phyloP scores from a whole-genome alignment of 1,140 invertebrate genomes.

The Papilio polyxenes region DNA sequence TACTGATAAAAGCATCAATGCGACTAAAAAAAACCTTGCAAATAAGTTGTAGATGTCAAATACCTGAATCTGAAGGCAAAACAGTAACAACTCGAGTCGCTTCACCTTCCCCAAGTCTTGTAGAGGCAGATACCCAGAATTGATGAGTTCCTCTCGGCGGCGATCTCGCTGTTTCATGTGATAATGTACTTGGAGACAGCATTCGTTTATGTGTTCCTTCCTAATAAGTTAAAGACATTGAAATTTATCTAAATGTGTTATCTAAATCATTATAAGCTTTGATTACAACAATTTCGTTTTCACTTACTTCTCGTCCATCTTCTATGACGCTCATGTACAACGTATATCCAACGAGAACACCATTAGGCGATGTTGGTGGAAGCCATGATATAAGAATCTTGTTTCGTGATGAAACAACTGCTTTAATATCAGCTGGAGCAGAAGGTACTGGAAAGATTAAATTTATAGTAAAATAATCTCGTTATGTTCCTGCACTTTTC shows the following conservation, averaged over 20 bases:
- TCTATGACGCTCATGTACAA: conserved; percentile 90
- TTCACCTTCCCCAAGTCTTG: conserved; percentile 89
- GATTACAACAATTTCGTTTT: background rate
- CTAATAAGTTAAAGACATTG: conserved; percentile 47
- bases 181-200: conserved; percentile 83
- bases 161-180: conserved; percentile 87
- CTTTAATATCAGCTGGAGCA: conserved; percentile 93
- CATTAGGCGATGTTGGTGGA: conserved; percentile 87
- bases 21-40: background rate
- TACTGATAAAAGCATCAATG: background rate
- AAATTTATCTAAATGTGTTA: background rate
- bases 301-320: conserved; percentile 84
- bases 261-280: background rate
- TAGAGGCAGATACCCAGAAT: conserved; percentile 91
- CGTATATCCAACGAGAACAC: conserved; percentile 88
- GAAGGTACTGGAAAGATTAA: conserved; percentile 86
- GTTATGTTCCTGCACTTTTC: background rate
- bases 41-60: conserved; percentile 23
- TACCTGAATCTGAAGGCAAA: conserved; percentile 88
- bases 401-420: conserved; percentile 89
- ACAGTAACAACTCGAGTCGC: conserved; percentile 88
- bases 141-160: conserved; percentile 87
- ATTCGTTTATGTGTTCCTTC: conserved; percentile 87
- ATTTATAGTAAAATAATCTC: background rate
- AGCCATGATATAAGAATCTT: conserved; percentile 95